Evolutionary conservation across 92 coral and sea anemone genomes (phyloP).

Genomic region (Zoanthus gigantus): DNA sequence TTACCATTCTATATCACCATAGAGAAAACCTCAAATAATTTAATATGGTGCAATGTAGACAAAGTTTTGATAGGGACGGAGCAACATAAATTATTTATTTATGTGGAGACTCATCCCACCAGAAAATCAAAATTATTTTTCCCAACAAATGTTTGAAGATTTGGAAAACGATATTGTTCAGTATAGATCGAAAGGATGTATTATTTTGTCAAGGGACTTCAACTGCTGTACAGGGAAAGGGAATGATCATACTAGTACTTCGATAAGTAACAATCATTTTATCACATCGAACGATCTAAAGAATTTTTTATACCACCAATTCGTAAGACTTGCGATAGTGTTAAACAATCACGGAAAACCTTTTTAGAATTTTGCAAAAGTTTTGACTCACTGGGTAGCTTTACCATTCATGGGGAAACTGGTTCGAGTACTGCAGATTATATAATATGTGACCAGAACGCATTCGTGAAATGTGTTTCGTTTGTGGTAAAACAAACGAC

Average conservation of each 20-base stretch:
- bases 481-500: conserved; percentile 44
- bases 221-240: conserved; percentile 4
- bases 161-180: no score
- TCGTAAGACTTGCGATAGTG: conserved; percentile 49
- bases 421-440: conserved; percentile 48
- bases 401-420: conserved; percentile 51
- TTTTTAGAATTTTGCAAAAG: conserved; percentile 55
- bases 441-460: conserved; percentile 30
- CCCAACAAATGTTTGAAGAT: conserved; percentile 44
- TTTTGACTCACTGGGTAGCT: conserved; percentile 53
- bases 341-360: conserved; percentile 60
- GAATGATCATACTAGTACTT: conserved; percentile 17
- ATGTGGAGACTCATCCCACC: conserved; percentile 48
- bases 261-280: neutral
- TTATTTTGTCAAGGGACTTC: conserved; percentile 45
- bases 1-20: neutral
- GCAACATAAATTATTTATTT: conserved; percentile 3
- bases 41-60: conserved; percentile 13
- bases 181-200: neutral
- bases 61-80: conserved; percentile 11
- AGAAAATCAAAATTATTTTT: conserved; percentile 48
- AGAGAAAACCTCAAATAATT: conserved; percentile 19
- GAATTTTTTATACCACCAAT: neutral
- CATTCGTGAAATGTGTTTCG: conserved; percentile 4
- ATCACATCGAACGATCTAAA: conserved; percentile 12